These are phyloP conservation scores for Philotrypesis tridentata DNA, from an alignment of 1,140 invertebrate genomes.

Conservation along the genomic window DNA sequence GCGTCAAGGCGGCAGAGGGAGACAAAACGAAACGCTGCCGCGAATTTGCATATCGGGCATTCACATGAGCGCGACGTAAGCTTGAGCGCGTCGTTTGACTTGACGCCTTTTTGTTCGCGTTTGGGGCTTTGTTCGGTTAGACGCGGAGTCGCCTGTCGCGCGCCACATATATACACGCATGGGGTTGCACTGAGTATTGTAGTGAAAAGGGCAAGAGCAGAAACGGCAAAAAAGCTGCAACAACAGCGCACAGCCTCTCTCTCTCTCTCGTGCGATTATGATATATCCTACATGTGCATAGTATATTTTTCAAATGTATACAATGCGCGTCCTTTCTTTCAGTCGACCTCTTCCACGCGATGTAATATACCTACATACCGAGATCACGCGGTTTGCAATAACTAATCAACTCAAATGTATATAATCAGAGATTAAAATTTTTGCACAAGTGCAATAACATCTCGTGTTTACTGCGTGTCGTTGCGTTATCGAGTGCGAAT, in stretches of 20 bases:
- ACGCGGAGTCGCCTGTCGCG: too few relatives aligned
- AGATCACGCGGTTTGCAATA: too few relatives aligned
- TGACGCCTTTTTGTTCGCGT: slow-evolving; percentile 69
- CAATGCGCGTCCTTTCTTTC: too few relatives aligned
- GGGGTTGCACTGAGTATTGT: background rate
- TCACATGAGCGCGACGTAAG: slow-evolving; percentile 50
- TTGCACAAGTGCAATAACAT: too few relatives aligned
- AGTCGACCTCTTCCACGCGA: too few relatives aligned
- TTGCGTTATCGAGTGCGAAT: too few relatives aligned
- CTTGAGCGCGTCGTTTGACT: slow-evolving; percentile 66
- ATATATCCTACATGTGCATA: slow-evolving; percentile 36
- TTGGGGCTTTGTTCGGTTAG: slow-evolving; percentile 54
- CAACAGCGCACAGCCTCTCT: slow-evolving; percentile 2
- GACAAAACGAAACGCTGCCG: background rate
- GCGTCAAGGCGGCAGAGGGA: background rate
- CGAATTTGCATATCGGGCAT: slow-evolving; percentile 69
- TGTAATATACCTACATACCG: too few relatives aligned
- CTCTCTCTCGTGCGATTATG: slow-evolving; percentile 23
- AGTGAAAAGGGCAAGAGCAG: slow-evolving; percentile 45
- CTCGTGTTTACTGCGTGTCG: too few relatives aligned
- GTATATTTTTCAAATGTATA: too few relatives aligned
- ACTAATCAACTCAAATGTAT: too few relatives aligned
- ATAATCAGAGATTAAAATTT: too few relatives aligned
- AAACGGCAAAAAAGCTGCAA: background rate
- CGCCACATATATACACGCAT: background rate